Conservation (phyloP, 2,797 vertebrate species). For the Atherinosoma microstoma region DNA sequence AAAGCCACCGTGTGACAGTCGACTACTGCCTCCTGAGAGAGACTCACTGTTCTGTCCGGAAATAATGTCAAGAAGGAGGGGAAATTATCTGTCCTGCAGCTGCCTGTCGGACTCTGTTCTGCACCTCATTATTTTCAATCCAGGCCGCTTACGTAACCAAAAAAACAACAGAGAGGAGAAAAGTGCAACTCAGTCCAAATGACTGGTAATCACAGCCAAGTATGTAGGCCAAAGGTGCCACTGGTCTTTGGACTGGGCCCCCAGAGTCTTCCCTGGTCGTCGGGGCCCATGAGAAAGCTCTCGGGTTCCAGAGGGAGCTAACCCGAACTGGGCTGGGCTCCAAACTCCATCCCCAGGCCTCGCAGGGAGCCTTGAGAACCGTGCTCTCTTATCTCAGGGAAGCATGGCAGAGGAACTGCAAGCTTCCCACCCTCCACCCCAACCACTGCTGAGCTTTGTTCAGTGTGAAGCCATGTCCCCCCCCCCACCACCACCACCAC, state of each 20-base stretch:
- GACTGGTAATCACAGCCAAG: constrained; percentile 59
- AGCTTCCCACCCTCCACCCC: constrained; percentile 69
- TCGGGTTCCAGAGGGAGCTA: constrained; percentile 33
- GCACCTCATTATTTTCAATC: constrained; percentile 48
- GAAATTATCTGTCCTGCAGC: constrained; percentile 35
- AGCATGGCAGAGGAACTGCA: constrained; percentile 80
- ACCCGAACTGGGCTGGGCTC: constrained; percentile 62
- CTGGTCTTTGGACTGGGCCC: constrained; percentile 33
- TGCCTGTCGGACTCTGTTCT: constrained; percentile 18
- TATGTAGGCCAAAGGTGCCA: constrained; percentile 77
- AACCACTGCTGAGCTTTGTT: constrained; percentile 73
- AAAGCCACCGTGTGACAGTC: neutral
- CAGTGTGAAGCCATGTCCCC: constrained; percentile 35
- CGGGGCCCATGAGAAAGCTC: constrained; percentile 58
- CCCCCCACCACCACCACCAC: no score
- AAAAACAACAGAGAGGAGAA: constrained; percentile 52
- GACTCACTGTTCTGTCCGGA: neutral
- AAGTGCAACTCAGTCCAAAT: constrained; percentile 48
- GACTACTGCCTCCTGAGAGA: neutral
- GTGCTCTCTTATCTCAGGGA: constrained; percentile 81
- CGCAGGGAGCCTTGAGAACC: constrained; percentile 71
- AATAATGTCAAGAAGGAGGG: constrained; percentile 10
- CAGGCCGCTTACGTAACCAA: constrained; percentile 56
- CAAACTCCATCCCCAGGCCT: constrained; percentile 67
- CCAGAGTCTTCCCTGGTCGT: constrained; percentile 35